Base-by-base conservation (phyloP, 2,113 vertebrate species). In the Otis tarda region DNA sequence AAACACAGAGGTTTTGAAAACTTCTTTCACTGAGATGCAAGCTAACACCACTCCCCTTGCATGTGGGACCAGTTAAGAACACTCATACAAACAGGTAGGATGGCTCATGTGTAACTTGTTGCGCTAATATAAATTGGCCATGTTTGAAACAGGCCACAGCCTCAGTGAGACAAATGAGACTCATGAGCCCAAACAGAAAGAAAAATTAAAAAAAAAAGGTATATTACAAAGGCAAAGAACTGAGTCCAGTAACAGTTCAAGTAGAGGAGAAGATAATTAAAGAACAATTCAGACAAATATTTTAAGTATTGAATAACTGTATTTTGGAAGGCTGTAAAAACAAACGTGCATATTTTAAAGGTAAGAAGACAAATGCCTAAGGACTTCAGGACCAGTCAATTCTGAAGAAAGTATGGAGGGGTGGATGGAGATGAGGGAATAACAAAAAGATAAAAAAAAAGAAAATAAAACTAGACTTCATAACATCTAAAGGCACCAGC, bases 51-150 rank as follows among this genome's bases (percentile, higher is more conserved):
- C 23, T 57, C 59, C n/a, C 45, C 45, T 59, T 55, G 23, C 43
- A 7, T 9, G 14, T 25, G 63, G 22, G 30, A 17, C 61, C 43
- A 79, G 56, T 35, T 59, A 64, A 63, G 33, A 88, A 63, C 61
- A 47, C 19, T 14, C 33, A 47, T 11, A 57, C 0, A 0, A 70
- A 31, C 15, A 56, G 35, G 50, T 19, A 61, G 23, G 25, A 39
- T 22, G 31, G 35, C 14, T 57, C 55, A 57, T 14, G 55, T 78
- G n/a, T 30, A 57, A 28, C 56, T 82, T 41, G 12, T 33, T 68
- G 39, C 2, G 2, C 19, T 53, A 22, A 22, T 37, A 30, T 20
- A 59, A 50, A 71, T 24, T 0, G 0, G 8, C 33, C 0, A 1
- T 33, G 52, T 52, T 47, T 73, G 63, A 52, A 49, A 53, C 14